Conservation (phyloP, 2,888 invertebrate genomes). For the Glyphotaelius pellucidus region DNA sequence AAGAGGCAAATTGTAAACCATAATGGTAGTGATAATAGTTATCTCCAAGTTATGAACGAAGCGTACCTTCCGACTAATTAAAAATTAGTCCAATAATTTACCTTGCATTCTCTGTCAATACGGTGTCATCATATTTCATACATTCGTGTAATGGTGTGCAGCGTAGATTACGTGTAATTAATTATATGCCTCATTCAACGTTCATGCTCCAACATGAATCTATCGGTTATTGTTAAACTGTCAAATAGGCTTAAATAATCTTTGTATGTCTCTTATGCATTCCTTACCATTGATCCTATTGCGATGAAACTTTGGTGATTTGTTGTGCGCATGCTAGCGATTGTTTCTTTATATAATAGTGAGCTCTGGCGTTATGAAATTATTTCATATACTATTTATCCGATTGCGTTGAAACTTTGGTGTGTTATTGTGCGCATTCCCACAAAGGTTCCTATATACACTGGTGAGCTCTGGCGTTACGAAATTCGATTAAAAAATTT, state of each 20-base stretch:
- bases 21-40: neutral
- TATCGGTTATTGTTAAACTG: neutral
- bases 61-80: neutral
- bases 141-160: neutral
- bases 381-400: no score
- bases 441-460: no score
- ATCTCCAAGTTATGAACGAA: neutral
- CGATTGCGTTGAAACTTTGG: no score
- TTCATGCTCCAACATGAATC: neutral
- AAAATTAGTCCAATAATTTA: neutral
- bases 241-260: neutral
- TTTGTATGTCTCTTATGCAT: no score
- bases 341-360: no score
- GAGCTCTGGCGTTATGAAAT: no score
- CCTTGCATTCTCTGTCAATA: neutral
- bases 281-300: no score
- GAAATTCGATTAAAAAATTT: no score
- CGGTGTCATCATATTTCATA: slow-evolving; percentile 2
- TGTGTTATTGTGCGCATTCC: no score
- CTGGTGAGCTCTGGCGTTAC: no score
- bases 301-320: no score
- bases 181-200: neutral
- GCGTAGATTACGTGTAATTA: neutral
- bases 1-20: neutral
- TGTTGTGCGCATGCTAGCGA: no score